Base-by-base conservation (phyloP, 2,797 vertebrate species). In the Taenioides sp. region DNA sequence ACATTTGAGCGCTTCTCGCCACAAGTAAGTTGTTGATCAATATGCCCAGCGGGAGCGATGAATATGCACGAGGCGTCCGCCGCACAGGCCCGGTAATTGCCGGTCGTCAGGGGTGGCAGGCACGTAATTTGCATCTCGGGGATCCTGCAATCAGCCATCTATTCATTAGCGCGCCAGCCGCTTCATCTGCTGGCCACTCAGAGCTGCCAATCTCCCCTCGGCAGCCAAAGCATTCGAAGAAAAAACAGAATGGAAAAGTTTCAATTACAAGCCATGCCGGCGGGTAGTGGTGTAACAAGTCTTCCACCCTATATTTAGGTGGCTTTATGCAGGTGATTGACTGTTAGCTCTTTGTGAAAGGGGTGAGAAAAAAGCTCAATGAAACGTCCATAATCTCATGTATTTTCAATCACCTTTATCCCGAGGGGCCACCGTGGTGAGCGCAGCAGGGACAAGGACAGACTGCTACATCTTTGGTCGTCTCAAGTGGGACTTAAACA, bases 91-190 rank as follows among this genome's bases (percentile, higher is more conserved):
- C 95, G 96, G 96, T 98, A 99, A 99, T 99, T 99, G 96, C 96
- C 95, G 95, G 87, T 96, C 96, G 86, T 96, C 96, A 96, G 95
- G 95, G 95, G 95, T 96, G 96, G 96, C 96, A 94, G 96, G 95
- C 96, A 92, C 87, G 94, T 96, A 98, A 99, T 99, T 98, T 97
- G 95, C 96, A 94, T 96, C 97, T 98, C 90, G 95, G 96, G 90
- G 97, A 98, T 99, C 97, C 97, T 97, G 97, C 97, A 99, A 99
- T 99, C 97, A 99, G 97, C 89, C 94, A 94, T 95, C 97, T 98
- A 99, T 99, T 99, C 98, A 98, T 99, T 98, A 98, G 94, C 89
- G 94, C 95, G 93, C 96, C 95, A 96, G 96, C 96, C 96, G 95
- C 97, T 96, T 96, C 95, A 96, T 97, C 96, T 95, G 95, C 95